Conservation (phyloP, 1,140 invertebrate species). For the Diploscapter pachys region DNA sequence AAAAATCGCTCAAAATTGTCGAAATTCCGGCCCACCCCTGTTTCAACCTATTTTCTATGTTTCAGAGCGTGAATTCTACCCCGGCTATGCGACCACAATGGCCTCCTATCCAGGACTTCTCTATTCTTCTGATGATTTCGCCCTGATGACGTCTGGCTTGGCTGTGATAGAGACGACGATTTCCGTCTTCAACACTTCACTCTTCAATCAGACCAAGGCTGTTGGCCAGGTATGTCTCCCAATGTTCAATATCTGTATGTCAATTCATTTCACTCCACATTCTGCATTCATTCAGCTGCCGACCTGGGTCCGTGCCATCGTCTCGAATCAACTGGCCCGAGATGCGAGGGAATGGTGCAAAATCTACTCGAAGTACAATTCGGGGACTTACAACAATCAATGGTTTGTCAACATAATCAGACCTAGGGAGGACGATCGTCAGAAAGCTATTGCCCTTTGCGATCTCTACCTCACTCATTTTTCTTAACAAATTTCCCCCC, state of each 20-base stretch:
- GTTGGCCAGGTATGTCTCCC: conserved; percentile 41
- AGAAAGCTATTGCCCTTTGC: not conserved
- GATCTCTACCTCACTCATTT: no score
- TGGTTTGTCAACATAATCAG: conserved; percentile 64
- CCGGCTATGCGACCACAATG: conserved; percentile 70
- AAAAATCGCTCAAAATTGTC: not conserved
- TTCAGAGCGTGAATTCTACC: conserved; percentile 60
- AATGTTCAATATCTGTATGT: no score
- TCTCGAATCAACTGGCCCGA: conserved; percentile 76
- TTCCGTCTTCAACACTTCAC: conserved; percentile 68
- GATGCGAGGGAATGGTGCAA: conserved; percentile 72
- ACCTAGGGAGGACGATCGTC: not conserved
- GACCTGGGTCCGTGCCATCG: conserved; percentile 74
- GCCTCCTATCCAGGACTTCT: conserved; percentile 82
- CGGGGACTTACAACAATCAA: conserved; percentile 78
- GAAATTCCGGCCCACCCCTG: not conserved
- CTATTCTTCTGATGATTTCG: conserved; percentile 82
- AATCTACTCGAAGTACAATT: conserved; percentile 68
- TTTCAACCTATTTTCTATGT: not conserved
- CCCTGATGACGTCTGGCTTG: conserved; percentile 69
- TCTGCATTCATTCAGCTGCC: conserved; percentile 65
- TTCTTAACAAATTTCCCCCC: no score
- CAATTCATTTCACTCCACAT: no score
- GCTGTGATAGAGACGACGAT: conserved; percentile 71
- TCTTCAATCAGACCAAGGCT: conserved; percentile 66